phyloP scores from a whole-genome alignment of 2,797 vertebrate genomes.

The Liparis tanakae region DNA sequence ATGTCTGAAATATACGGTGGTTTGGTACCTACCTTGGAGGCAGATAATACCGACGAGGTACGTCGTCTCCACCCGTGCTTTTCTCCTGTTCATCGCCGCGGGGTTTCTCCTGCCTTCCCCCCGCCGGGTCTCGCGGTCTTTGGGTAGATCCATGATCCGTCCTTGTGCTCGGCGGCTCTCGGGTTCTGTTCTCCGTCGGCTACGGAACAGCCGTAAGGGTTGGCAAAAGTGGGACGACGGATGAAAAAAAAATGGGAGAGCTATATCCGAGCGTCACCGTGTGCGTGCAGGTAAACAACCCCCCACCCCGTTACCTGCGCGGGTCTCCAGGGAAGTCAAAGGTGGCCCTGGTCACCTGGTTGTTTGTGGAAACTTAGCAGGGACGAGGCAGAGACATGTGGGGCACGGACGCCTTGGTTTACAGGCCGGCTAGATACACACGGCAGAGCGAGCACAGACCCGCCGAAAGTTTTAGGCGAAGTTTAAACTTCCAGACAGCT shows the following conservation, averaged over 20 bases:
- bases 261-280: conserved; percentile 37
- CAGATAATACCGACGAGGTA: conserved; percentile 64
- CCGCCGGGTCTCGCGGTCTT: conserved; percentile 40
- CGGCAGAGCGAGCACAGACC: conserved; percentile 29
- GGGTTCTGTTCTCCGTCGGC: conserved; percentile 28
- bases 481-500: conserved; percentile 50
- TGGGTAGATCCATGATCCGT: conserved; percentile 70
- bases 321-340: conserved; percentile 17
- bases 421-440: conserved; percentile 24
- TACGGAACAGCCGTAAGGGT: conserved; percentile 19
- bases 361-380: conserved; percentile 22
- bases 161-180: conserved; percentile 30
- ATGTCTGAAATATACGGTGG: not conserved
- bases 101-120: conserved; percentile 45
- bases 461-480: conserved; percentile 67
- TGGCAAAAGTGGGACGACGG: conserved; percentile 9
- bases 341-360: conserved; percentile 58
- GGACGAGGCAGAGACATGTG: conserved; percentile 53
- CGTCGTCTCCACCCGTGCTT: conserved; percentile 35
- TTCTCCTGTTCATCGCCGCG: conserved; percentile 42
- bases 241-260: not conserved
- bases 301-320: conserved; percentile 40
- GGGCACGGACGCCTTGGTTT: conserved; percentile 23
- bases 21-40: conserved; percentile 75
- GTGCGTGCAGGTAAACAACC: conserved; percentile 53